Evolutionary conservation across 2,888 invertebrate genomes (phyloP).

Genomic region (Pharmacophagus antenor): DNA sequence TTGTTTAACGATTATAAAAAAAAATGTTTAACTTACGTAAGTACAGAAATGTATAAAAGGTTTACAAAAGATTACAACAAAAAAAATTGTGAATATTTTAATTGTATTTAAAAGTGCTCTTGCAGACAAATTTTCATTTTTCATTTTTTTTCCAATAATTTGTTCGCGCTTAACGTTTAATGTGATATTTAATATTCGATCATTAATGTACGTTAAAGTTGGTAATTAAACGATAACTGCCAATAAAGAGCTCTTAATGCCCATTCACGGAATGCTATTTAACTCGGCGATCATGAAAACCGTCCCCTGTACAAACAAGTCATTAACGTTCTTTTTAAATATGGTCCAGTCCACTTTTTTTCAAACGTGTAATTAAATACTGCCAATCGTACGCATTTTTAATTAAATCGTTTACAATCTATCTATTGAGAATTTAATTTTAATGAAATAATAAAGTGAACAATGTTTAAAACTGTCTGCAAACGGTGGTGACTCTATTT

Average conservation of each 20-base stretch:
- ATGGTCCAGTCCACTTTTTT: neutral
- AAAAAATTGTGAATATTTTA: too few relatives aligned
- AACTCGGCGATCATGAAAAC: slow-evolving; percentile 5
- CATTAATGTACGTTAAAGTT: slow-evolving; percentile 11
- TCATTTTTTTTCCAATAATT: neutral
- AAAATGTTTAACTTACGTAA: too few relatives aligned
- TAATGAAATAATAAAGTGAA: neutral
- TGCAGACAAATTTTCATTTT: too few relatives aligned
- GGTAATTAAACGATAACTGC: slow-evolving; percentile 18
- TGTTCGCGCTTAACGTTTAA: neutral
- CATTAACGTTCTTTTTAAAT: slow-evolving; percentile 4
- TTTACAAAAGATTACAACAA: too few relatives aligned
- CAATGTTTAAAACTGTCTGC: too few relatives aligned
- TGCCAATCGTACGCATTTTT: too few relatives aligned
- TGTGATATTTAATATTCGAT: neutral
- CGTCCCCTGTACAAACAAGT: slow-evolving; percentile 11
- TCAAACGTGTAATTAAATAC: neutral
- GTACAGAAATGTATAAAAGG: too few relatives aligned
- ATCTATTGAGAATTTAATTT: neutral
- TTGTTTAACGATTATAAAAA: too few relatives aligned
- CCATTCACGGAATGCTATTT: slow-evolving; percentile 6
- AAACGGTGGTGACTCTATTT: too few relatives aligned
- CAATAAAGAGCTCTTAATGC: slow-evolving; percentile 13
- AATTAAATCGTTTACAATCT: neutral
- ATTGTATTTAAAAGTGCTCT: too few relatives aligned